Evolutionary conservation across 2,888 invertebrate species (phyloP), one percentile per base, ranked within the genome.

Genomic region (Leucania comma): DNA sequence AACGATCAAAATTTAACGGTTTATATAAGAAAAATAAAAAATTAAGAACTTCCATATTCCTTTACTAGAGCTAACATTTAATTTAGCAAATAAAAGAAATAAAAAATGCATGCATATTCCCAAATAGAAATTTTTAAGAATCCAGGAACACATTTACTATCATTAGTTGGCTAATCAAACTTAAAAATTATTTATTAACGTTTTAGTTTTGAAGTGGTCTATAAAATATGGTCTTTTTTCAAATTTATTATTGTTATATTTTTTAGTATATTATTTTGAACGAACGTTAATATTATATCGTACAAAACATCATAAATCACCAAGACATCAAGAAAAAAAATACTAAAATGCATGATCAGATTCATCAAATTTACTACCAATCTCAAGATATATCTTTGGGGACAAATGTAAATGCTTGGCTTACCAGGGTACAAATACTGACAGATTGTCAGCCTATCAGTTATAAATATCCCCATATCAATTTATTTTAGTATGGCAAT

Each of bases 361-460:
- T 65, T 54, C 35, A 58, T 68, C 53, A 64, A n/a, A 48, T 35
- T 74, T 50, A 60, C 35, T 38, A 66, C 53, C 54, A 38, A 78
- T 65, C 51, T 50, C 53, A 50, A 53, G 24, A 81, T 75, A 70
- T 70, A 70, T 70, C n/a, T 53, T 17, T 53, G 50, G 22, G 26
- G n/a, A 75, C 51, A 57, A 48, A 57, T 68, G 9, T 38, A 57
- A 50, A 75, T 64, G 14, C 26, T 26, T 24, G 51, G 59, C 56
- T 63, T 63, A 70, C 59, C 56, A 12, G 42, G 20, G 60, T 64
- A 63, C 59, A 63, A 75, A 75, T 46, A 56, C 53, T 80, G 75
- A 80, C 75, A 68, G 63, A 77, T 75, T 56, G 75, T 62, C 76
- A 80, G 58, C 50, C 61, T 58, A 80, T 78, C 61, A 26, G 64